phyloP scores from a whole-genome alignment of 1,140 invertebrate genomes.

The Diorhabda elongata region DNA sequence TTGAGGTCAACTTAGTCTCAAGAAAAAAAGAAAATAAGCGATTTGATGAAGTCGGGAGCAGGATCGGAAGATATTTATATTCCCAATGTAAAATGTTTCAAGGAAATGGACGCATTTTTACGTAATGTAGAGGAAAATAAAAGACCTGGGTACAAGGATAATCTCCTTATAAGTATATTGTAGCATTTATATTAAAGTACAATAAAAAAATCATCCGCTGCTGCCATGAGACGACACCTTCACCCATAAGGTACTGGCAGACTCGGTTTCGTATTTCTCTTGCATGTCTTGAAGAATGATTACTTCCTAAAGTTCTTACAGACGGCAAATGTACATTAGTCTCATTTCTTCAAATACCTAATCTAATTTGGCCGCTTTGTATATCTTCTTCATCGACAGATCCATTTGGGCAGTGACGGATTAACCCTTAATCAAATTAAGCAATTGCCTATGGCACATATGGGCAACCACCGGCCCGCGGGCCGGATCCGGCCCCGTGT shows the following conservation, averaged over 20 bases:
- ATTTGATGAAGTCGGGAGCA: constrained; percentile 8
- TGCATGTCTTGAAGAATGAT: constrained; percentile 10
- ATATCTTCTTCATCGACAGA: no score
- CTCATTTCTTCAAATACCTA: no score
- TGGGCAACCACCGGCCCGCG: no score
- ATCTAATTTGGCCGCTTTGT: no score
- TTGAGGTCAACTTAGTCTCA: constrained; percentile 2
- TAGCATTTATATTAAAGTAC: constrained; percentile 3
- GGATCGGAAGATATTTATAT: constrained; percentile 22
- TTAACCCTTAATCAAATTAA: no score
- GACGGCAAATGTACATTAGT: no score
- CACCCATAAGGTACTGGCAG: constrained; percentile 7
- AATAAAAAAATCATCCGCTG: not conserved
- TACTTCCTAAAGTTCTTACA: not conserved
- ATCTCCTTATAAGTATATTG: constrained; percentile 3
- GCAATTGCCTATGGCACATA: no score
- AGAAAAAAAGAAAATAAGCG: constrained; percentile 36
- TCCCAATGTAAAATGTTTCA: constrained; percentile 26
- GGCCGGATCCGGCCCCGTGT: no score
- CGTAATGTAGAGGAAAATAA: constrained; percentile 6
- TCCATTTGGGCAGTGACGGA: no score
- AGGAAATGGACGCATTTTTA: constrained; percentile 13
- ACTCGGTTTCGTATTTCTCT: not conserved
- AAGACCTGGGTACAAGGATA: not conserved
- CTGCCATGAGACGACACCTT: constrained; percentile 15